Conservation (phyloP, 2,797 vertebrate species). For the Poecilia wingei region DNA sequence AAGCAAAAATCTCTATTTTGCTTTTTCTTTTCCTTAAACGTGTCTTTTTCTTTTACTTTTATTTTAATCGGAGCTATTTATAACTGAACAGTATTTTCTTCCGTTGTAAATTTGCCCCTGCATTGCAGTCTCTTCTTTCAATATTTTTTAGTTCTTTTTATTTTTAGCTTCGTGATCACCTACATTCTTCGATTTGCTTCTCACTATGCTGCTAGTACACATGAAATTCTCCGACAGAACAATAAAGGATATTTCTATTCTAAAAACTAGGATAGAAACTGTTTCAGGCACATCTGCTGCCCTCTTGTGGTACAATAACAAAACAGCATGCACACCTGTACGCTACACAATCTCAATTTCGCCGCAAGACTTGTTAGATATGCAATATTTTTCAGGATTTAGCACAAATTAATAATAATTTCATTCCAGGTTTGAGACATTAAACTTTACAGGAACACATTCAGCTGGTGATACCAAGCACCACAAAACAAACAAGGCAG, state of each 20-base stretch:
- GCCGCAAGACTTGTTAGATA: not conserved
- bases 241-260: not conserved
- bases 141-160: too few relatives aligned
- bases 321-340: not conserved
- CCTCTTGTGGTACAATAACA: constrained; percentile 8
- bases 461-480: not conserved
- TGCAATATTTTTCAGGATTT: not conserved
- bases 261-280: not conserved
- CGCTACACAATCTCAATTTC: not conserved
- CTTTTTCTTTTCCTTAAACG: too few relatives aligned
- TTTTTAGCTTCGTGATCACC: not conserved
- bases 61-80: not conserved
- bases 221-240: not conserved
- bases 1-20: too few relatives aligned
- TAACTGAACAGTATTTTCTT: not conserved
- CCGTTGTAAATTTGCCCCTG: not conserved
- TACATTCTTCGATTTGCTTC: not conserved
- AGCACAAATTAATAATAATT: not conserved
- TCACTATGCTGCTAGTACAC: not conserved
- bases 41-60: not conserved
- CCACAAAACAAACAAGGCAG: constrained; percentile 8
- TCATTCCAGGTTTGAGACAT: too few relatives aligned
- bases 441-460: not conserved
- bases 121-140: not conserved
- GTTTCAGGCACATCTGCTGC: constrained; percentile 9